Percentiles rank a stretch among this genome's conserved stretches.
Conservation (phyloP, 2,113 vertebrate genomes). For the Ovis canadensis region DNA sequence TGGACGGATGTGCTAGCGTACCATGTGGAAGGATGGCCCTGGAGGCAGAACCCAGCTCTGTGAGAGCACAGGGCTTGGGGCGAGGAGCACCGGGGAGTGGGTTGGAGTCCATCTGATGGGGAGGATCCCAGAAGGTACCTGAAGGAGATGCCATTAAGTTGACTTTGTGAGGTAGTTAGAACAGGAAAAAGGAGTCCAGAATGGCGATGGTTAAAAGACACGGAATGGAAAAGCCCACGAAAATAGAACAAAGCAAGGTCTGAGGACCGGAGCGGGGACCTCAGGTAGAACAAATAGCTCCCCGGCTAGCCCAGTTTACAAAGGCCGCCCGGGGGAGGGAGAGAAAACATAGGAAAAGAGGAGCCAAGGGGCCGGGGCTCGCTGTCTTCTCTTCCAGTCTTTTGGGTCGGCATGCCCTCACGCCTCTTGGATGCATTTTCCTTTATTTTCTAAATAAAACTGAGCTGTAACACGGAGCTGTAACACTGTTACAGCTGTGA, state of each 20-base stretch:
- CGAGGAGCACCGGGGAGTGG: fast-evolving
- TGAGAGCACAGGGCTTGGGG: neutral
- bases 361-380: fast-evolving
- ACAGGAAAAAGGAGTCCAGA: neutral
- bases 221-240: neutral
- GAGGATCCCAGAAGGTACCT: neutral
- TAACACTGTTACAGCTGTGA: neutral
- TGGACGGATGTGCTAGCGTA: neutral
- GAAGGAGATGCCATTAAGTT: neutral
- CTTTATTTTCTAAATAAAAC: neutral
- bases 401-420: neutral
- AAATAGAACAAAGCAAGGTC: neutral
- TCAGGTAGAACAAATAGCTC: neutral
- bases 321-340: neutral
- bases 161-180: neutral
- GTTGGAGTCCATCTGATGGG: neutral
- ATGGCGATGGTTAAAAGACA: neutral
- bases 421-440: neutral
- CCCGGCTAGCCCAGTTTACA: neutral
- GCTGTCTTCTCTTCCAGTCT: fast-evolving
- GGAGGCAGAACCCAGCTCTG: neutral
- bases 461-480: fast-evolving
- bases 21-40: neutral
- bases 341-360: neutral
- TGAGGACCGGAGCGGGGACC: neutral